Percentiles rank a stretch among this genome's conserved stretches.
Evolutionary conservation across 2,888 invertebrate species (phyloP).

Genomic region (Cerceris rybyensis): DNA sequence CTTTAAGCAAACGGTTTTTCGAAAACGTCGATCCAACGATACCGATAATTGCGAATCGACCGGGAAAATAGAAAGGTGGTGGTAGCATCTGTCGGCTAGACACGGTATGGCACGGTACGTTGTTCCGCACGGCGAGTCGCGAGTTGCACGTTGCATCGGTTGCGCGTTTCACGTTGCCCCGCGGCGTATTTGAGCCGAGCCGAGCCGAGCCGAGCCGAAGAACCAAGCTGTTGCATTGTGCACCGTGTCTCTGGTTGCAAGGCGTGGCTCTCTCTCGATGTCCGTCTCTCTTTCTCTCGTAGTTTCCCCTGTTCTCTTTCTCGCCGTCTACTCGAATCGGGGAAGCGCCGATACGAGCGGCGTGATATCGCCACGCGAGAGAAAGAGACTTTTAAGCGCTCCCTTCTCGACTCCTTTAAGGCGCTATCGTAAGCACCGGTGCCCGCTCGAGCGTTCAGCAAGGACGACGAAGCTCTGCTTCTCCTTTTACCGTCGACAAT

Average conservation of each 20-base stretch:
- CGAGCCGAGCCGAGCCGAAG: conserved; percentile 15
- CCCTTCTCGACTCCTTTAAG: conserved; percentile 29
- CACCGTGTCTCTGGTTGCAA: conserved; percentile 49
- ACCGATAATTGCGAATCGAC: too few relatives aligned
- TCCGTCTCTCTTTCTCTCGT: conserved; percentile 21
- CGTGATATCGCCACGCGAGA: conserved; percentile 42
- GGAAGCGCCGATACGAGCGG: conserved; percentile 47
- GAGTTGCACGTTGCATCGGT: conserved; percentile 51
- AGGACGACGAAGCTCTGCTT: conserved; percentile 28
- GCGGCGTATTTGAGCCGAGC: conserved; percentile 29
- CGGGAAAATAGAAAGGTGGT: too few relatives aligned
- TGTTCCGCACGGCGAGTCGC: background rate
- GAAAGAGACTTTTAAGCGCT: conserved; percentile 20
- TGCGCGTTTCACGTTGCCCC: conserved; percentile 51
- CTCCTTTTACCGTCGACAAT: conserved; percentile 31
- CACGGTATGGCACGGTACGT: conserved; percentile 36
- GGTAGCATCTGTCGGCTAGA: conserved; percentile 30
- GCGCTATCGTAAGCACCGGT: conserved; percentile 33
- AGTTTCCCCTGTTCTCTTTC: conserved; percentile 11
- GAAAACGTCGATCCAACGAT: too few relatives aligned
- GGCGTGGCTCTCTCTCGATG: conserved; percentile 39
- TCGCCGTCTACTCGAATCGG: conserved; percentile 14
- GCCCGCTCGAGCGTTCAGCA: conserved; percentile 25
- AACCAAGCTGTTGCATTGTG: conserved; percentile 53
- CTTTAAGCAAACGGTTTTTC: too few relatives aligned